Base-by-base conservation (phyloP, 2,113 vertebrate species). In the Plectropomus leopardus region DNA sequence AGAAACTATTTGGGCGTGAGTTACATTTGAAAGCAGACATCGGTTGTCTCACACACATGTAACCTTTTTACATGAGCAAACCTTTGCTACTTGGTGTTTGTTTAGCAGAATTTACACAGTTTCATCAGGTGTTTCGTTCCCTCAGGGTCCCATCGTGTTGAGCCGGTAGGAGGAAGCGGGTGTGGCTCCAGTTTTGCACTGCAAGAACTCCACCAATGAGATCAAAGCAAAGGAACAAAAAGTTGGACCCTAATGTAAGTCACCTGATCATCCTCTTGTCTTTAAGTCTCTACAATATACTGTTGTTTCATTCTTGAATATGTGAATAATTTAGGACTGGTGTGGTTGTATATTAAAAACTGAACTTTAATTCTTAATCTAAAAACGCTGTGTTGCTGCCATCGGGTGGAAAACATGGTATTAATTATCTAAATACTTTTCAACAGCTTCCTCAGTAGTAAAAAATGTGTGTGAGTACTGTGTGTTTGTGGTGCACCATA, bases 131-230 rank as follows among this genome's bases (percentile, higher is more conserved):
- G 71, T 76, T 87, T 87, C 26, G 0, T 73, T 60, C 82, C 87
- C 80, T 78, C 69, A 96, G 95, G 94, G 58, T 90, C 80, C 24
- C 84, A 91, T 77, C 91, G 93, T 7, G 89, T 96, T 1, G 93
- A 90, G 84, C 95, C 95, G 69, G 45, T 87, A 13, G 94, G 89
- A 87, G 92, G 76, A 83, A 95, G 89, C 61, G 86, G 87, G 78
- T 87, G 76, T 83, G 92, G 87, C 63, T 93, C 91, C 50, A 85
- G 71, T 45, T 86, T 88, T 60, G 84, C 78, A 53, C 81, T 84
- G 69, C 91, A 86, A 57, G 88, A 91, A 36, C 68, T 91, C 60
- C 75, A 74, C 72, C 86, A 86, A 58, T 91, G 72, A 94, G 9
- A 50, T 34, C 6, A 48, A 55, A 82, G 48, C 40, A 59, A 55